Evolutionary conservation across 2,797 vertebrate genomes (phyloP), one percentile per base, ranked within the genome.

Genomic region (Chelmon rostratus): DNA sequence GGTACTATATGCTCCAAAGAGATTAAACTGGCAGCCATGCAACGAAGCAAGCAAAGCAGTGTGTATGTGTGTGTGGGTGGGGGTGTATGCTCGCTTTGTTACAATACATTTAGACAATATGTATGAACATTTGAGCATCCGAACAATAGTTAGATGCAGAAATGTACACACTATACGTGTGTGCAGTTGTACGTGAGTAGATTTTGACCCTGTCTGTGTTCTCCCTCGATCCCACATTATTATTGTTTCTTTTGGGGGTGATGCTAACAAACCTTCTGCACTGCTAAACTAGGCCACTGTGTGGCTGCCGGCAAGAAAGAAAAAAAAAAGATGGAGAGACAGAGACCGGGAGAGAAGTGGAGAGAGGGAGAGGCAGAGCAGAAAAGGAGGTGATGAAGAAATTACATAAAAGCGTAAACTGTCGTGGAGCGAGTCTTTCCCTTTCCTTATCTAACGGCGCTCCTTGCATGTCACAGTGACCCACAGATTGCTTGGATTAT

Each of bases 241-340:
- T 49, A 40, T 88, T 88, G 79, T 90, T 89, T 86, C 79, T 64
- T 88, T 85, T 76, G 50, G 72, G 53, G 81, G 72, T 86, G 85
- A 91, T 85, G 81, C 84, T 78, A 86, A 87, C 85, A 90, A 93
- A 92, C 90, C 87, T 88, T 93, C 86, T 89, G 87, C 69, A 68
- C 65, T 33, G 68, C 78, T 88, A 75, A 95, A 93, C 90, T 95
- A 94, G 94, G 95, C 77, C 93, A 93, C 75, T 79, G 80, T 74
- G 75, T 92, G 76, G 92, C 94, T 94, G 69, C 79, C 25, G 94
- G 94, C 92, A 58, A 82, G 52, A 83, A 54, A 28, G 56, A 40
- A 83, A 54, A 28, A 64, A 59, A 31, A 65, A 57, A 82, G 59
- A 80, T 31, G 28, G 76, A 79, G 53, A 44, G 57, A 84, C 28